These are phyloP conservation scores for Euzetes globulus DNA, from an alignment of 2,888 invertebrate genomes.

Conservation along the genomic window DNA sequence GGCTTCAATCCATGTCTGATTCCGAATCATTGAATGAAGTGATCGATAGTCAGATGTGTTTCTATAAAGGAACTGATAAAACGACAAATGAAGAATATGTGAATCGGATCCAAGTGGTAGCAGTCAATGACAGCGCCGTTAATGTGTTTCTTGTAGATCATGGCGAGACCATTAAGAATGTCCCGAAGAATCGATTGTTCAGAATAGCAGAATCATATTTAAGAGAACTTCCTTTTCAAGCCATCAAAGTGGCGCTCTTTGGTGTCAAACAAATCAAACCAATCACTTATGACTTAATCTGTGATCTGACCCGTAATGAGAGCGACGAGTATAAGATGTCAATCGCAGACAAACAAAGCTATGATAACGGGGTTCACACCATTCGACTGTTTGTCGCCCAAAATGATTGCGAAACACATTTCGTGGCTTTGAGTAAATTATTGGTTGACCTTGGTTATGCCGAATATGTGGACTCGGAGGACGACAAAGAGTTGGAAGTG, in stretches of 20 bases:
- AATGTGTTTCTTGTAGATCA: constrained; percentile 12
- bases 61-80: background rate
- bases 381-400: constrained; percentile 1
- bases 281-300: background rate
- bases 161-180: background rate
- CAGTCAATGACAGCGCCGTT: background rate
- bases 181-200: background rate
- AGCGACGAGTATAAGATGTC: background rate
- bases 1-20: background rate
- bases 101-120: background rate
- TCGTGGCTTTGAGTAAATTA: background rate
- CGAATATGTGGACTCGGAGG: background rate
- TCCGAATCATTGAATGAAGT: background rate
- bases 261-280: background rate
- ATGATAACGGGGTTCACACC: background rate
- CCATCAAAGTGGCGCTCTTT: constrained; percentile 22
- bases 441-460: background rate
- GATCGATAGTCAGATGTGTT: background rate
- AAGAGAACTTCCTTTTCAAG: constrained; percentile 28
- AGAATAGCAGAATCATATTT: background rate
- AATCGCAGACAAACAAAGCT: background rate
- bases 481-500: background rate
- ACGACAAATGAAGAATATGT: background rate
- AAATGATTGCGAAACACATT: background rate
- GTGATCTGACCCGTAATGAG: constrained; percentile 1